Base-by-base conservation (phyloP, 2,797 vertebrate species). In the Rhynchonycteris naso region DNA sequence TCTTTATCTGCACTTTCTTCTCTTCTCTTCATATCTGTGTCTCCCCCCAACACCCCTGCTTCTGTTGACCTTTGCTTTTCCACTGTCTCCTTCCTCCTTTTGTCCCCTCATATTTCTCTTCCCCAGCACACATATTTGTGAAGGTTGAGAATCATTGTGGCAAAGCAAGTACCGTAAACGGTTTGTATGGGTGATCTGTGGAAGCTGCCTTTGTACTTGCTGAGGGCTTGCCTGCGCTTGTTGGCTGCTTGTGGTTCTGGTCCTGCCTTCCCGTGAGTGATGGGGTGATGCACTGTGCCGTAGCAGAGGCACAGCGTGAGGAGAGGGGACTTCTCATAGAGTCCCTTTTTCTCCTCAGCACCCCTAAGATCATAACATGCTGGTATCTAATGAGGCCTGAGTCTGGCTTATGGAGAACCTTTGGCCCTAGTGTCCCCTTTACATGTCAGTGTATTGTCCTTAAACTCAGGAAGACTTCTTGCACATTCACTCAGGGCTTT, bases 141-240 rank as follows among this genome's bases (percentile, higher is more conserved):
- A 94, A 52, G 84, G 65, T 82, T 90, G 19, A 56, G 50, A 89
- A 84, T 35, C 2, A 61, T 0, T 79, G 10, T 79, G 50, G 38
- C 65, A 66, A 83, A 71, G 72, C 87, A 94, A 94, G 24, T 69
- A 10, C 61, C 74, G 26, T 56, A 33, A 68, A 81, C n/a, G 18
- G 35, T 43, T 1, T 9, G 12, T 54, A 30, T n/a, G 26, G 22
- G n/a, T 5, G 26, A 7, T 52, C 63, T 78, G 74, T 24, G n/a
- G 79, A 83, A 95, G 22, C 19, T 2, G 5, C 7, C 22, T 58
- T 3, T 69, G 14, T 74, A 50, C 35, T 12, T 74, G 54, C 35
- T 12, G 4, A 47, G 33, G 52, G 58, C 43, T 1, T 9, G 6
- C 28, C 1, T 9, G 6, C 28, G 6, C 30, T 81, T 21, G 0